Evolutionary conservation across 2,888 invertebrate genomes (phyloP), one percentile per base, ranked within the genome.

Genomic region (Brachypalpus laphriformis): DNA sequence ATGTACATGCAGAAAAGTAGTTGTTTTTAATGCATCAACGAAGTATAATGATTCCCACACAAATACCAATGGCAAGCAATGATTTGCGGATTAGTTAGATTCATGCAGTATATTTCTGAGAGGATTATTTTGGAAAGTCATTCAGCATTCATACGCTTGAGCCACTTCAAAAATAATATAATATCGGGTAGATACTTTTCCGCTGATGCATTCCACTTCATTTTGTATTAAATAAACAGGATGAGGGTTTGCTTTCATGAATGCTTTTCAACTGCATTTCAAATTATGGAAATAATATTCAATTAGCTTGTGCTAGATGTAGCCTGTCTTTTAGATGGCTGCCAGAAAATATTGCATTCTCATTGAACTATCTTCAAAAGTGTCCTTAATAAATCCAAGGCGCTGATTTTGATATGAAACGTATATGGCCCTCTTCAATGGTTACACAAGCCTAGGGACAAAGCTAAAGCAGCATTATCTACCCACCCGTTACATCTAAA

Each of bases 101-200:
- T 37, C 25, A 68, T 68, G 66, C 66, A 18, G 54, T 42, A 65
- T 16, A 49, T 11, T 42, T 54, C 5, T 28, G 28, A 40, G 16
- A 40, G 66, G 51, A 54, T 68, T 68, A 54, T 40, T 42, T 54
- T 37, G 22, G 49, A 34, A 49, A 49, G 20, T 14, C 37, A 54
- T 54, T 68, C 28, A 37, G 37, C 49, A 22, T 49, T 51, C 11
- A 51, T 51, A 22, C 11, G 31, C 20, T 22, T 49, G 20, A 65
- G n/a, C 14, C n/a, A 47, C 63, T 47, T 47, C 7, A 28, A 45
- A 47, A 28, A n/a, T 63, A 31, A 20, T 8, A 47, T 28, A 11
- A 18, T 22, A 4, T 34, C 66, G 25, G 16, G 16, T 40, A 54
- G 66, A 68, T 54, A 28, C 28, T 31, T 25, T 66, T 51, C 3